A percentile compares a stretch with the other conserved stretches of the same genome.
phyloP scores from a whole-genome alignment of 2,113 vertebrate species.

The Elephantulus edwardii region DNA sequence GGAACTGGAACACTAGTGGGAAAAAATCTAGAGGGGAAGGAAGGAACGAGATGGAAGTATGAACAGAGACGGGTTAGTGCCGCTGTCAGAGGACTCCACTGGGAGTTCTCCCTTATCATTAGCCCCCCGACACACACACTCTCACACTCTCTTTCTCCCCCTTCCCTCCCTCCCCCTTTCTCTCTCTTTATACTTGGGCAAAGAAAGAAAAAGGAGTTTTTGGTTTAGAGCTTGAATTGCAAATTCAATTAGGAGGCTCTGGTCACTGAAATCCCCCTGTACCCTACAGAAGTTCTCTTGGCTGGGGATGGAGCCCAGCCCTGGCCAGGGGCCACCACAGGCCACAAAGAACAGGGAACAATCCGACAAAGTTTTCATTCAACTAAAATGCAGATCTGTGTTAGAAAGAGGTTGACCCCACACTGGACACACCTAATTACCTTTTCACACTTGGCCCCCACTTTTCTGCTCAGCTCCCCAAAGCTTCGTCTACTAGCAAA shows the following conservation, averaged over 20 bases:
- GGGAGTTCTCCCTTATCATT: neutral
- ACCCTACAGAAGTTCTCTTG: conserved; percentile 25
- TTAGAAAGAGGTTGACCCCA: conserved; percentile 31
- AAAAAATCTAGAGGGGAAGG: neutral
- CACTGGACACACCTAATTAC: conserved; percentile 6
- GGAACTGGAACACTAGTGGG: neutral
- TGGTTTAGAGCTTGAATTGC: neutral
- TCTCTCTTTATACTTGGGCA: neutral
- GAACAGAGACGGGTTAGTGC: neutral
- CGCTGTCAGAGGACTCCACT: neutral
- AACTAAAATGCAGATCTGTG: neutral
- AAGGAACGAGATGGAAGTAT: neutral
- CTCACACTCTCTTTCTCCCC: no score
- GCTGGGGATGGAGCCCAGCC: neutral
- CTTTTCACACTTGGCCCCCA: conserved; percentile 21
- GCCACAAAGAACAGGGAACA: neutral
- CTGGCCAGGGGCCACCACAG: neutral
- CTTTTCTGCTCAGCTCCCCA: neutral
- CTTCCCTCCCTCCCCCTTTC: no score
- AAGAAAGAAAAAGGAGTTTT: conserved; percentile 9
- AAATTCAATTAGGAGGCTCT: conserved; percentile 16
- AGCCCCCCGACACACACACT: no score
- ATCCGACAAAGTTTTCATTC: conserved; percentile 33
- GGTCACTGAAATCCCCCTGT: conserved; percentile 31
- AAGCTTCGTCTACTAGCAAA: conserved; percentile 33